Base-by-base conservation (phyloP, 2,888 invertebrate species). In the Monochamus alternatus region DNA sequence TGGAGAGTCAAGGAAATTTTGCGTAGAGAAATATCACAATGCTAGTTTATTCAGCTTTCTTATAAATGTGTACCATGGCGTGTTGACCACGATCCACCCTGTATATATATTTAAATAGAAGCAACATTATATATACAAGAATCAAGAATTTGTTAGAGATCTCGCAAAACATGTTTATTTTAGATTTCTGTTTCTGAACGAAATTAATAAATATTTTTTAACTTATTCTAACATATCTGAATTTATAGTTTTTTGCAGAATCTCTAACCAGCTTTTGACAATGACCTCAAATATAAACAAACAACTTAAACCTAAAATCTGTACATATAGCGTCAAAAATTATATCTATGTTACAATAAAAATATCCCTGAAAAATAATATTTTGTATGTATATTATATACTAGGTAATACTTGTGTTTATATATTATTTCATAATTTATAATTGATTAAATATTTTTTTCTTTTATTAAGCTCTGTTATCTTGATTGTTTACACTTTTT, bases 391-490 rank as follows among this genome's bases (percentile, higher is more conserved):
- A 44, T 51, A 51, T 43, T 14, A 8, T 64, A 62, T 38, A 62
- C 31, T 62, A 32, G 12, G 9, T 62, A 62, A 64, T 64, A 64
- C 30, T 47, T 44, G 5, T 55, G 38, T 64, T 22, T 64, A 64
- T 47, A 10, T 47, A 47, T 30, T 64, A n/a, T 14, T 9, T 63
- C 14, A 43, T 52, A 38, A 66, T 22, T 66, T 38, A 63, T 64
- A 43, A 38, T 55, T 68, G 62, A 66, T 62, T 47, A n/a, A 4
- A 55, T 55, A 55, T 55, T 22, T 58, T 68, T 63, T 68, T 43
- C 9, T 72, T 72, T 76, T 64, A 73, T 76, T 32, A 60, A 60
- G 60, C 52, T 66, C 47, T 65, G 47, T 72, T 14, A 64, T 72
- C 47, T 64, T 72, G 60, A 60, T 60, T 60, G 60, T 60, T 31